Evolutionary conservation across 2,113 vertebrate species (phyloP).

Genomic region (Malurus melanocephalus): DNA sequence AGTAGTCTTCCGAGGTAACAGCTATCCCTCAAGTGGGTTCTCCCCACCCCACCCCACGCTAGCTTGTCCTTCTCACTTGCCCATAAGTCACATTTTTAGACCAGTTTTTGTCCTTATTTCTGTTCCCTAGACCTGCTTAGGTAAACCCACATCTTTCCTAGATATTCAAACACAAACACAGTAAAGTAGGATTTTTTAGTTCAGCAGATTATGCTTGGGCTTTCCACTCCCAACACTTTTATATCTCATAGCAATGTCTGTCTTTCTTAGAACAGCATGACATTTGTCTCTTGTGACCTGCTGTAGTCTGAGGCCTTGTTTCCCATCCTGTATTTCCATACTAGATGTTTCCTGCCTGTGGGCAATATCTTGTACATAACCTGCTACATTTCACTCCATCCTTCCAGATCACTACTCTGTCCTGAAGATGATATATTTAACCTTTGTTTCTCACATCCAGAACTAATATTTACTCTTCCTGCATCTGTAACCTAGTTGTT

Average conservation of each 20-base stretch:
- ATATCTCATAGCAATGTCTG: not conserved
- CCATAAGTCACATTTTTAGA: not conserved
- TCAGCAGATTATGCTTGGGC: not conserved
- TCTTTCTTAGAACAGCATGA: not conserved
- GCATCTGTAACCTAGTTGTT: not conserved
- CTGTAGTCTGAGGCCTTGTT: not conserved
- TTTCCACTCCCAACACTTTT: not conserved
- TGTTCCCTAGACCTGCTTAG: not conserved
- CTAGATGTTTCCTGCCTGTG: not conserved
- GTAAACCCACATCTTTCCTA: not conserved
- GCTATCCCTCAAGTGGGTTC: not conserved
- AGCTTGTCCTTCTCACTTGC: not conserved
- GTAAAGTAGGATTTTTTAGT: not conserved
- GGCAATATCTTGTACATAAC: not conserved
- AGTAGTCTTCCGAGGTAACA: not conserved
- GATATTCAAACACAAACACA: not conserved
- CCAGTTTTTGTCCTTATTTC: not conserved
- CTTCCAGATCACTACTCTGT: not conserved
- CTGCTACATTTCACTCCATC: not conserved
- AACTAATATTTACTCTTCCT: not conserved
- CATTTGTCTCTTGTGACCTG: not conserved
- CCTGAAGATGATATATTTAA: not conserved
- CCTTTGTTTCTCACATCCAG: conserved; percentile 7
- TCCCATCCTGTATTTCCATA: not conserved
- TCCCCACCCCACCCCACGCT: not conserved